These are phyloP conservation scores for Halichoeres trimaculatus DNA, from an alignment of 2,113 vertebrate species.

Conservation along the genomic window DNA sequence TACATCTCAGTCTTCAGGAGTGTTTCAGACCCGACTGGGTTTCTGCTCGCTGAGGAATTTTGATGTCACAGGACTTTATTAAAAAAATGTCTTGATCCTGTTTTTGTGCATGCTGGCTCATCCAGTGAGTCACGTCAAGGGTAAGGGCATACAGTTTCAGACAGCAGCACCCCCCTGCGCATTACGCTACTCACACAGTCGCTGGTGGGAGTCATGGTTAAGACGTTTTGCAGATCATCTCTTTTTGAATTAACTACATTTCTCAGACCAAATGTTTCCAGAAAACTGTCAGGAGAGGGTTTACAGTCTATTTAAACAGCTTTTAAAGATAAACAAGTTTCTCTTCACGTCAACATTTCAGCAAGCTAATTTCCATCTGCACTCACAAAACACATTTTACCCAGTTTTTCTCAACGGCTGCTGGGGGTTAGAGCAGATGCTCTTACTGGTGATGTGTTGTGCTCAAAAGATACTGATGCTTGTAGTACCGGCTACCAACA, in stretches of 20 bases:
- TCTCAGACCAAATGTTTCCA: too few relatives aligned
- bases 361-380: not conserved
- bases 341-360: not conserved
- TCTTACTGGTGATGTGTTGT: too few relatives aligned
- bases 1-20: not conserved
- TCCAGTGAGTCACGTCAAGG: not conserved
- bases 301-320: not conserved
- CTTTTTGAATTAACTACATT: not conserved
- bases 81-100: not conserved
- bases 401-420: too few relatives aligned
- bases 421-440: too few relatives aligned
- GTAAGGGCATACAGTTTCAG: not conserved
- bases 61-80: too few relatives aligned
- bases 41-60: too few relatives aligned
- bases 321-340: not conserved
- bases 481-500: too few relatives aligned
- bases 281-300: not conserved
- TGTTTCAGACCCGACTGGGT: not conserved
- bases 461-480: too few relatives aligned
- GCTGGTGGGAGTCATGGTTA: not conserved
- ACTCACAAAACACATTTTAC: too few relatives aligned
- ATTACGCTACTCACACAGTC: not conserved
- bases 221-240: not conserved
- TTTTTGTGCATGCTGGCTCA: not conserved
- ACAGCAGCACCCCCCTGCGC: not conserved